Percentiles rank a stretch among this genome's conserved stretches.
phyloP scores from a whole-genome alignment of 37 sponge, comb jelly and placozoan species.

The Eunapius fragilis region DNA sequence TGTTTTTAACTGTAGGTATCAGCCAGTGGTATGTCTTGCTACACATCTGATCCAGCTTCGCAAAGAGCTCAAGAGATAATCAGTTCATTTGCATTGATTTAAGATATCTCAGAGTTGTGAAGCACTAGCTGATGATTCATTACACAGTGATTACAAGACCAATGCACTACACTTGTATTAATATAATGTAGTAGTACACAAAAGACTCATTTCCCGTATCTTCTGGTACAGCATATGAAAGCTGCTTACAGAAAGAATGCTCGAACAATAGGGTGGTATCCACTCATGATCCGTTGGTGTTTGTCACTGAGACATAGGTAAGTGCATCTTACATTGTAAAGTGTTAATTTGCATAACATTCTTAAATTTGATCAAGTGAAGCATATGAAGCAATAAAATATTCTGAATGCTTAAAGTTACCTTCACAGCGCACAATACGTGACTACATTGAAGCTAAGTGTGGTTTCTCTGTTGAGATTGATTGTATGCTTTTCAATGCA shows the following conservation, averaged over 20 bases:
- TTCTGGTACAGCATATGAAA: slow-evolving; percentile 55
- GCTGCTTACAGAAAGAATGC: slow-evolving; percentile 26
- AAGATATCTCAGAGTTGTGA: background rate
- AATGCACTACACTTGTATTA: slow-evolving; percentile 1
- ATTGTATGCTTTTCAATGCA: background rate
- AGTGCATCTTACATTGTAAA: background rate
- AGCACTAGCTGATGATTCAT: slow-evolving; percentile 2
- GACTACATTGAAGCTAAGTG: background rate
- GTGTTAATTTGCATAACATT: background rate
- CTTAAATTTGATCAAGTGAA: background rate
- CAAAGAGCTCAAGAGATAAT: background rate
- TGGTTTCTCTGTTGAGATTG: background rate
- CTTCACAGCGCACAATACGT: background rate
- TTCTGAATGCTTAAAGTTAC: background rate
- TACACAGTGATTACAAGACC: slow-evolving; percentile 16
- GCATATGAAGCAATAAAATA: background rate
- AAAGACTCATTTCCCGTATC: slow-evolving; percentile 15
- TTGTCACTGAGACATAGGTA: slow-evolving; percentile 26
- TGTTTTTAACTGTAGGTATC: background rate
- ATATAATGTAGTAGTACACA: background rate
- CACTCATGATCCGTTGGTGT: slow-evolving; percentile 47
- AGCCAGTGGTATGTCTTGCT: background rate
- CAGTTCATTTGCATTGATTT: background rate
- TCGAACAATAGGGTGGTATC: slow-evolving; percentile 42
- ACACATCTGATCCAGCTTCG: slow-evolving; percentile 7